Conservation (phyloP, 2,113 vertebrate species). For the Centrocercus urophasianus region DNA sequence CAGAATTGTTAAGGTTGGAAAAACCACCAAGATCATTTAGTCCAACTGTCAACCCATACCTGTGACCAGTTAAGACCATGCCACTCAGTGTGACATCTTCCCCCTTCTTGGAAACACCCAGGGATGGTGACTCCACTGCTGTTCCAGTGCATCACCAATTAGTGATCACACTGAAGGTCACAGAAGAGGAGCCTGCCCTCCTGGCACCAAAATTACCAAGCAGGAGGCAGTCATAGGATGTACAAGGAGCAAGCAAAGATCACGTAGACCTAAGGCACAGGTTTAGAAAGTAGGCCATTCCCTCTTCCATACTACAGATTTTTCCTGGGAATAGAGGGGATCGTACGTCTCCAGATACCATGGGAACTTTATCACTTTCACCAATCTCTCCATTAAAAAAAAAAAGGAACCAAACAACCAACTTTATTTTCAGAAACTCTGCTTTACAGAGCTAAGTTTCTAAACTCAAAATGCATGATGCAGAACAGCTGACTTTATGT, state of each 20-base stretch:
- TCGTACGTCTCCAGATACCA: not conserved
- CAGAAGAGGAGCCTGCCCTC: not conserved
- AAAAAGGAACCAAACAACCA: not conserved
- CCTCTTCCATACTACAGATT: not conserved
- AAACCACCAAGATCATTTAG: too few species aligned
- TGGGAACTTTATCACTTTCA: not conserved
- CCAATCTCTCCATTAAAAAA: not conserved
- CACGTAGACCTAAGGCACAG: not conserved
- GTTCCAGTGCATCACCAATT: too few species aligned
- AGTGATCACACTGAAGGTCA: not conserved
- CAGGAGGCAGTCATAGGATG: not conserved
- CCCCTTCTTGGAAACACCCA: too few species aligned
- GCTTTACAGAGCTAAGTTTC: slow-evolving; percentile 17
- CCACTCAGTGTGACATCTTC: too few species aligned
- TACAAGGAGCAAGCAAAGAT: not conserved
- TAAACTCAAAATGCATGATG: not conserved
- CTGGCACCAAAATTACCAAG: not conserved
- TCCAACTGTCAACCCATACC: too few species aligned
- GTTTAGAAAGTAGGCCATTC: not conserved
- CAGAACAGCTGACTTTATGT: slow-evolving; percentile 58
- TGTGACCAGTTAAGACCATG: too few species aligned
- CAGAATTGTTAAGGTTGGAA: too few species aligned
- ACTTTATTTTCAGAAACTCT: slow-evolving; percentile 13
- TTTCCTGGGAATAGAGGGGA: not conserved
- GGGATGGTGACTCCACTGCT: too few species aligned